Evolutionary conservation across 2,888 invertebrate genomes (phyloP).

Genomic region (Coremacera marginata): DNA sequence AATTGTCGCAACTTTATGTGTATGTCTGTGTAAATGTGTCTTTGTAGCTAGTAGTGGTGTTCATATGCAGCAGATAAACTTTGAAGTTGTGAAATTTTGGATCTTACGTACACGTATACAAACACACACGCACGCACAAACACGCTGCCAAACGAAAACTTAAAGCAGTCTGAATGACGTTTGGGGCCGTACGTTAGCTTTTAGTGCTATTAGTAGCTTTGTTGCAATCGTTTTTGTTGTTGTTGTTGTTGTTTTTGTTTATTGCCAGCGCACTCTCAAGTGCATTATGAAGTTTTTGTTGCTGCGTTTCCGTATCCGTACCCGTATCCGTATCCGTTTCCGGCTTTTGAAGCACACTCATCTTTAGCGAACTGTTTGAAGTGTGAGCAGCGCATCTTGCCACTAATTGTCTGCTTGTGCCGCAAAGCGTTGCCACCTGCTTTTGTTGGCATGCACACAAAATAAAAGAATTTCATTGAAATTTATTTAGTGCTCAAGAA

Average conservation of each 20-base stretch:
- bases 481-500: too few relatives aligned
- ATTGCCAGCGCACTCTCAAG: neutral
- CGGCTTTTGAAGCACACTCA: neutral
- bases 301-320: neutral
- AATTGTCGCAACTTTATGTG: neutral
- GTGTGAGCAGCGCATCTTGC: neutral
- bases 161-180: too few relatives aligned
- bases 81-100: neutral
- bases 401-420: neutral
- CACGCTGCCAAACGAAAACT: neutral
- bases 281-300: slow-evolving; percentile 12
- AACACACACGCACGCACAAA: neutral
- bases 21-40: neutral
- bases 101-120: neutral
- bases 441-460: neutral
- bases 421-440: neutral
- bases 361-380: neutral
- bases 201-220: neutral
- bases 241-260: neutral
- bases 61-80: slow-evolving; percentile 3
- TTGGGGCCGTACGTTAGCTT: neutral
- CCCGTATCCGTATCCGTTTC: neutral
- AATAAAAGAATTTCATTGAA: too few relatives aligned
- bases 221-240: neutral
- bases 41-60: neutral